Percentiles rank a stretch among this genome's conserved stretches.
Evolutionary conservation across 2,888 invertebrate genomes (phyloP).

Genomic region (Hypolimnas misippus): DNA sequence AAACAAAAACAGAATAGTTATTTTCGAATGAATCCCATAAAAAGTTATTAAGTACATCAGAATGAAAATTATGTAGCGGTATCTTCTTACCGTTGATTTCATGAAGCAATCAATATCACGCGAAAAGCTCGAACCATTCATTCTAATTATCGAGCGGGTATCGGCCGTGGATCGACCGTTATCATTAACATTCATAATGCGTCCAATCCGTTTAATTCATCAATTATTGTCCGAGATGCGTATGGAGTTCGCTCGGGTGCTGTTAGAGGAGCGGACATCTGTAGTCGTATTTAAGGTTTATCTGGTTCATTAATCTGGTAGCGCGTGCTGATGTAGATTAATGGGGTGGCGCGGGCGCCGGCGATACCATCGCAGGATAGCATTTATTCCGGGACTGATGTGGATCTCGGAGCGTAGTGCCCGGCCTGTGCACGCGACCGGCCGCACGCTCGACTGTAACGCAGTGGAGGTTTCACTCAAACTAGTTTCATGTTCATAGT

Average conservation of each 20-base stretch:
- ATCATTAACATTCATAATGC: slow-evolving; percentile 75
- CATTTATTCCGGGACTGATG: slow-evolving; percentile 73
- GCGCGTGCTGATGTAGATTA: slow-evolving; percentile 83
- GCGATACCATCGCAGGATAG: slow-evolving; percentile 73
- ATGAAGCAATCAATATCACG: slow-evolving; percentile 60
- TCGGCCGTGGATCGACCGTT: slow-evolving; percentile 57
- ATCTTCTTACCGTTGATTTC: slow-evolving; percentile 55
- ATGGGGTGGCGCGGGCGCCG: slow-evolving; percentile 74
- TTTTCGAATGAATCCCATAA: too few relatives aligned
- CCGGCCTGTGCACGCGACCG: slow-evolving; percentile 60
- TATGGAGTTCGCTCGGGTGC: slow-evolving; percentile 58
- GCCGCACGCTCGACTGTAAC: slow-evolving; percentile 34
- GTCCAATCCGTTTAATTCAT: slow-evolving; percentile 73
- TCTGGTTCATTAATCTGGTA: slow-evolving; percentile 80
- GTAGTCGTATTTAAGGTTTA: slow-evolving; percentile 79
- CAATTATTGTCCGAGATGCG: slow-evolving; percentile 63
- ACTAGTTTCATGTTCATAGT: slow-evolving; percentile 14
- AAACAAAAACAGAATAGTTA: too few relatives aligned
- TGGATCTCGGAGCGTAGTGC: slow-evolving; percentile 57
- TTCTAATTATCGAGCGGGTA: slow-evolving; percentile 70
- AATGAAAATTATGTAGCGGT: slow-evolving; percentile 32
- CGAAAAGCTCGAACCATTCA: slow-evolving; percentile 67
- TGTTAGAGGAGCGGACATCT: slow-evolving; percentile 69
- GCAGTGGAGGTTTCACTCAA: slow-evolving; percentile 45
- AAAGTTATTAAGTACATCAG: too few relatives aligned